phyloP scores from a whole-genome alignment of 2,113 vertebrate species.

The Sigmodon hispidus region DNA sequence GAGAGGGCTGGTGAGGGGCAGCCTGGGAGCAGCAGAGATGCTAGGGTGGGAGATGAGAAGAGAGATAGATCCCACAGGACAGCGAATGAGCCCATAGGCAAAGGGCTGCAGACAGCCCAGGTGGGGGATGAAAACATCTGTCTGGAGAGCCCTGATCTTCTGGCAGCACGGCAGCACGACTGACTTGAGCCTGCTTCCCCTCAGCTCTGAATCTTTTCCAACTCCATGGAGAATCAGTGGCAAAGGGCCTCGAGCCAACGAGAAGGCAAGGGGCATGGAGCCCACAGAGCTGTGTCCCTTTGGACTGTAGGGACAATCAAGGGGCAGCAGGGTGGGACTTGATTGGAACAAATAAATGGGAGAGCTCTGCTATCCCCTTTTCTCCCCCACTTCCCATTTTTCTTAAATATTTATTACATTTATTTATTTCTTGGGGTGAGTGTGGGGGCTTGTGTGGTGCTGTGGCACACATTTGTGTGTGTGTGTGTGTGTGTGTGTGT shows the following conservation, averaged over 20 bases:
- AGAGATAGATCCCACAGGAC: not conserved
- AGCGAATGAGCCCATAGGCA: not conserved
- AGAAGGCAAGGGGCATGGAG: not conserved
- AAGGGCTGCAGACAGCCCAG: not conserved
- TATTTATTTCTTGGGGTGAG: not conserved
- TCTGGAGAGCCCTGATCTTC: not conserved
- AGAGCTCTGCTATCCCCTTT: not conserved
- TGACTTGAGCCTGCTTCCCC: not conserved
- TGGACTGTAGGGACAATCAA: not conserved
- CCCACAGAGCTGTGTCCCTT: not conserved
- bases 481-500: not conserved
- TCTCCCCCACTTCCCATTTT: not conserved
- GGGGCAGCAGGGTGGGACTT: not conserved
- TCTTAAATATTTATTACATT: not conserved
- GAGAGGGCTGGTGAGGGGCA: not conserved
- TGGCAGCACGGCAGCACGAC: not conserved
- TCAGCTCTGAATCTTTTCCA: not conserved
- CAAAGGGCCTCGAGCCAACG: not conserved
- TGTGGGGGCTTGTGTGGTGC: not conserved
- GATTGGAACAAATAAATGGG: not conserved
- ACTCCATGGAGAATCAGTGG: not conserved
- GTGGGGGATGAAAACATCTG: conserved; percentile 2
- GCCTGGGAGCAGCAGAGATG: not conserved
- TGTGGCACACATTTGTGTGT: too few species aligned
- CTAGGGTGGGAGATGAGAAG: not conserved